These are phyloP conservation scores for Dicerorhinus sumatrensis DNA, from an alignment of 2,113 vertebrate species.

Conservation along the genomic window DNA sequence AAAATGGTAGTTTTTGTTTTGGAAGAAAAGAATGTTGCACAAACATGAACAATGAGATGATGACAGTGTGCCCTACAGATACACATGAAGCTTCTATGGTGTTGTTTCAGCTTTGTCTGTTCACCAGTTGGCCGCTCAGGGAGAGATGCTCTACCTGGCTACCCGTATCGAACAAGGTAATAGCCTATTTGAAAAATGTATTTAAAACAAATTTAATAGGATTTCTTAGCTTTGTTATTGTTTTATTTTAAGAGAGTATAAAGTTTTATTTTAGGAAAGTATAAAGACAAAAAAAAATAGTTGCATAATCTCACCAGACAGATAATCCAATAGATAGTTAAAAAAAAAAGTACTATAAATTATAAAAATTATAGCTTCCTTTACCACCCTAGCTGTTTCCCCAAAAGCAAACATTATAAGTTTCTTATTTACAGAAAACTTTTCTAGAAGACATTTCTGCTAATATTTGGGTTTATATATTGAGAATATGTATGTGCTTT, in stretches of 20 bases:
- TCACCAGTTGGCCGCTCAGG: conserved; percentile 98
- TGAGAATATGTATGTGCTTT: not conserved
- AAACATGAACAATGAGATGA: not conserved
- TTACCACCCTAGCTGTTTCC: not conserved
- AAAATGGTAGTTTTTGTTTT: conserved; percentile 14
- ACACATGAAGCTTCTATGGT: not conserved
- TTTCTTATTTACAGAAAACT: conserved; percentile 50
- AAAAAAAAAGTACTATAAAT: not conserved
- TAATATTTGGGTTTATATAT: not conserved
- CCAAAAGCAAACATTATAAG: not conserved
- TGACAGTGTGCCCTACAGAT: not conserved
- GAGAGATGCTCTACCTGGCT: conserved; percentile 97
- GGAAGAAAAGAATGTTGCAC: not conserved
- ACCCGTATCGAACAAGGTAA: conserved; percentile 98
- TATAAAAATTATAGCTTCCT: conserved; percentile 22
- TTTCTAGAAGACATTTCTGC: conserved; percentile 26
- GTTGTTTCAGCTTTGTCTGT: conserved; percentile 93
- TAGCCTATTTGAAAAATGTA: conserved; percentile 26
- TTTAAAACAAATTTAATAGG: not conserved
- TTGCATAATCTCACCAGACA: not conserved
- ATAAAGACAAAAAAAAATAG: not conserved
- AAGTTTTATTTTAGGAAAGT: not conserved
- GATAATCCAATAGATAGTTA: not conserved
- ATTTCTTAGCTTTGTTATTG: conserved; percentile 3
- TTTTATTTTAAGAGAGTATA: conserved; percentile 14